Evolutionary conservation across 2,888 invertebrate genomes (phyloP), one percentile per base, ranked within the genome.

Genomic region (Rotaria sp.): DNA sequence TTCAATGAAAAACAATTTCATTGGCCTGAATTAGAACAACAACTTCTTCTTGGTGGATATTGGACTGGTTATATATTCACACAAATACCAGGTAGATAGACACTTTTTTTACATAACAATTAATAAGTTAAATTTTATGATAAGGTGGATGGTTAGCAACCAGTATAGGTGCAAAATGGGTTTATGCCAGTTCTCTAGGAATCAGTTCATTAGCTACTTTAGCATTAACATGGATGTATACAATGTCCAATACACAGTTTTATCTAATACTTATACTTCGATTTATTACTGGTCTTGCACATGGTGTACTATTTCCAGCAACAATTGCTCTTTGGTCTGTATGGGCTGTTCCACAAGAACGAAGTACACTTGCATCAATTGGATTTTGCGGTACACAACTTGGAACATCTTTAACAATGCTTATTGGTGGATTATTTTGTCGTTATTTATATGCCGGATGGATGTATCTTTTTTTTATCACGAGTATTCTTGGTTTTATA

Each of bases 111-210:
- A n/a, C 45, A 13, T n/a, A 45, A 45, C 45, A 1, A 45, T n/a
- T 45, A 26, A 80, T 67, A n/a, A n/a, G 0, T 45, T 26, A 11
- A 45, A 8, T 2, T 80, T 45, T 0, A 24, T n/a, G 18, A 67
- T 80, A n/a, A 80, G 80, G 80, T n/a, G 80, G 80, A 7, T 80
- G 80, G 80, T 13, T 80, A 45, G 80, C 80, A 80, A 80, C 80
- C 26, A 45, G 26, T 80, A 4, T 80, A 45, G 80, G 80, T n/a
- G 80, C 80, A 15, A 80, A 80, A 80, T 45, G 80, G 41, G 80
- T 80, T 15, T 80, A 80, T 80, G 80, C 80, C 26, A n/a, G 10
- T n/a, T 80, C 80, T 13, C 45, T 80, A 11, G 41, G 41, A 45
- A 80, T 26, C 13, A 45, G 45, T 18, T 80, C 80, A 45, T 13